Evolutionary conservation across 2,888 invertebrate genomes (phyloP).

Genomic region (Idaea aversata): DNA sequence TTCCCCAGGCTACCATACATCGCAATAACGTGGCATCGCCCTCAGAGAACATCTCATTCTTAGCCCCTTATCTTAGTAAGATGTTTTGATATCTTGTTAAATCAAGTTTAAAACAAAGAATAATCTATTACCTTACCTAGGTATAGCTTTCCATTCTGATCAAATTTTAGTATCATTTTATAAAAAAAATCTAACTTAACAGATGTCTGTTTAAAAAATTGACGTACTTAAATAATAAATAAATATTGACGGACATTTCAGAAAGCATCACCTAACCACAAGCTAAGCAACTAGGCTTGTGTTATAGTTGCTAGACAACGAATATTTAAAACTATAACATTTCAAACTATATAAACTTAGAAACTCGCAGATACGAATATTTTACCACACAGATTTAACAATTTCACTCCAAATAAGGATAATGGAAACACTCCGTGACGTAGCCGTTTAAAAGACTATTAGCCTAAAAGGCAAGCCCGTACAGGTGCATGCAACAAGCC

Average conservation of each 20-base stretch:
- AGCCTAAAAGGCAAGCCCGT: slow-evolving; percentile 32
- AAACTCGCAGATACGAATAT: not conserved
- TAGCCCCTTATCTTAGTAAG: slow-evolving; percentile 21
- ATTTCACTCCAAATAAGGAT: slow-evolving; percentile 7
- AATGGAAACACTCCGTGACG: slow-evolving; percentile 13
- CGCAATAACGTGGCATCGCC: slow-evolving; percentile 58
- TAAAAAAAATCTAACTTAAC: too few species aligned
- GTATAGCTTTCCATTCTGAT: not conserved
- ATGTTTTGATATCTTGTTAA: not conserved
- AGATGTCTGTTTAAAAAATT: too few species aligned
- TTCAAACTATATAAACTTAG: not conserved
- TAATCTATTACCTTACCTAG: too few species aligned
- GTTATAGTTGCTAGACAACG: too few species aligned
- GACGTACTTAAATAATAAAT: too few species aligned
- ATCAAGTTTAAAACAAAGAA: not conserved
- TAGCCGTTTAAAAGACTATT: slow-evolving; percentile 28
- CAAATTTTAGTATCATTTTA: not conserved
- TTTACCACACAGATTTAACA: not conserved
- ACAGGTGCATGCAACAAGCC: slow-evolving; percentile 53
- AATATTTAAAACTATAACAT: too few species aligned
- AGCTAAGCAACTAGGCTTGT: too few species aligned
- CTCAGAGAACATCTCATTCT: slow-evolving; percentile 48
- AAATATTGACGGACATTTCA: too few species aligned
- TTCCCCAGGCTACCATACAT: slow-evolving; percentile 75
- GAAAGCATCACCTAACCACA: too few species aligned